These are phyloP conservation scores for Saturnia japonica DNA, from an alignment of 2,888 invertebrate genomes.

Conservation along the genomic window DNA sequence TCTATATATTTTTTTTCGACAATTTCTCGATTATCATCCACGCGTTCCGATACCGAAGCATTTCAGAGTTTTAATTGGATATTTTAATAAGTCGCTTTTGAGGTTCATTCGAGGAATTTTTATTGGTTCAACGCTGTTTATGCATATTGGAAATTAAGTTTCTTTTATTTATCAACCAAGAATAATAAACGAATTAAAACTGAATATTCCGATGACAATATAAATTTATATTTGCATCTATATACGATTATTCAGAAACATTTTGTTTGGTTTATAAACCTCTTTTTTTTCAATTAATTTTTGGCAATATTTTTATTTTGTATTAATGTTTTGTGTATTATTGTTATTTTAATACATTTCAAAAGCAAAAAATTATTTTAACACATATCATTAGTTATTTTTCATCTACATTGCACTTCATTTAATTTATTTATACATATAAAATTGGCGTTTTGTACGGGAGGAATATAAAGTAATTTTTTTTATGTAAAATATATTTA, in stretches of 20 bases:
- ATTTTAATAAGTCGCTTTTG: constrained; percentile 19
- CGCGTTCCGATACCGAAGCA: constrained; percentile 16
- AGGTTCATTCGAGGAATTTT: constrained; percentile 9
- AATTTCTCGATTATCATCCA: constrained; percentile 21
- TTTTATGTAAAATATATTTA: too few relatives aligned
- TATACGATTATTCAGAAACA: background rate
- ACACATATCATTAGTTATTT: too few relatives aligned
- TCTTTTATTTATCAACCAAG: background rate
- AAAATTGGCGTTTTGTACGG: too few relatives aligned
- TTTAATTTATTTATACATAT: too few relatives aligned
- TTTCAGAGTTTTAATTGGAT: constrained; percentile 22
- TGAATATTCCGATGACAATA: background rate
- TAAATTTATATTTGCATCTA: background rate
- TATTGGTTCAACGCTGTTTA: constrained; percentile 9
- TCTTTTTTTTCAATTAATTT: too few relatives aligned
- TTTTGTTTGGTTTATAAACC: too few relatives aligned
- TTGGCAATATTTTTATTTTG: too few relatives aligned
- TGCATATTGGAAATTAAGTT: constrained; percentile 1
- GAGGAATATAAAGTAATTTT: too few relatives aligned
- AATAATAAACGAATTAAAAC: background rate
- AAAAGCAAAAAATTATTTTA: too few relatives aligned
- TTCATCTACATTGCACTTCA: too few relatives aligned
- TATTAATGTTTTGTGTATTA: too few relatives aligned
- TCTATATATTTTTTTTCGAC: constrained; percentile 24
- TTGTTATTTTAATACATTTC: too few relatives aligned